These are phyloP conservation scores for Malacosoma neustria DNA, from an alignment of 2,888 invertebrate species.

Conservation along the genomic window DNA sequence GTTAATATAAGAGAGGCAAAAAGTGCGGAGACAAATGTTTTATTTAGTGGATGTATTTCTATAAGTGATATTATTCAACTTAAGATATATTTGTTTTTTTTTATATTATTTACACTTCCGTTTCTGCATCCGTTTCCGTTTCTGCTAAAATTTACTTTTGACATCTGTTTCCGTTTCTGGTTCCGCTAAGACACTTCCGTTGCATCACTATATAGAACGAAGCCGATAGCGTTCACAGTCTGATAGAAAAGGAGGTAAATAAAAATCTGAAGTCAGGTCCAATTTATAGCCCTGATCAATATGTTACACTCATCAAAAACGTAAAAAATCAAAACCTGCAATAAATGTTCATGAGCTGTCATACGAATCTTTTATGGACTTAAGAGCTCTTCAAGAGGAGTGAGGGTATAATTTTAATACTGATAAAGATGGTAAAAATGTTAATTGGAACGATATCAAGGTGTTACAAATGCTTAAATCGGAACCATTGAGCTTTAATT, in stretches of 20 bases:
- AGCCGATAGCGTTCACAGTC: constrained; percentile 24
- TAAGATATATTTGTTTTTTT: no score
- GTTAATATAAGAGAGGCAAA: no score
- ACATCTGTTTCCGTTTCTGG: no score
- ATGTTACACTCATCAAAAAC: constrained; percentile 9
- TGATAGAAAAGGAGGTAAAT: constrained; percentile 26
- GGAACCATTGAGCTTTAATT: no score
- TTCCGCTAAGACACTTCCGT: no score
- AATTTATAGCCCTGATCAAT: constrained; percentile 17
- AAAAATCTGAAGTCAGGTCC: constrained; percentile 17
- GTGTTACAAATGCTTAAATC: constrained; percentile 10
- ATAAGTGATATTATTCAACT: no score
- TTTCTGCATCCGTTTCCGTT: no score
- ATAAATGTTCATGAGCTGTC: constrained; percentile 13
- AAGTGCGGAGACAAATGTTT: no score
- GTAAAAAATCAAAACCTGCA: constrained; percentile 10
- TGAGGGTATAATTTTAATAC: constrained; percentile 16
- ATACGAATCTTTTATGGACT: constrained; percentile 12
- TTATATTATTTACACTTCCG: no score
- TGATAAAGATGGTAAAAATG: constrained; percentile 10
- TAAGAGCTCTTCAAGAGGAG: constrained; percentile 14
- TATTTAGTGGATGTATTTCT: no score
- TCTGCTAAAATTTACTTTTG: no score
- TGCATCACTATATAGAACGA: constrained; percentile 3
- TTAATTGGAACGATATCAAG: constrained; percentile 17